Base-by-base conservation (phyloP, 2,113 vertebrate species). In the Galemys pyrenaicus region DNA sequence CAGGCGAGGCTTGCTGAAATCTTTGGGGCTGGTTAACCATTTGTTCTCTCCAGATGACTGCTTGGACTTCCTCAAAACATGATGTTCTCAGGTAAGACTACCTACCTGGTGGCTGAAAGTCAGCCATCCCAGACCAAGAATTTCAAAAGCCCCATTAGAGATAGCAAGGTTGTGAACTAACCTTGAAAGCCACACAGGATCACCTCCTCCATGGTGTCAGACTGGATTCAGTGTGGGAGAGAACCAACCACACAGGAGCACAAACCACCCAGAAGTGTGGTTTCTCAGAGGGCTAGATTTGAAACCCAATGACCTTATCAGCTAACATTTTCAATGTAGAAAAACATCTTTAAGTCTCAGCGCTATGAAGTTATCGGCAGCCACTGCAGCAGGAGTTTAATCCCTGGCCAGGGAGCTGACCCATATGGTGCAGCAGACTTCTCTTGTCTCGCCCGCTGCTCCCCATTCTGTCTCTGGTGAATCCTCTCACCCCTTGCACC, bases 191-290 rank as follows among this genome's bases (percentile, higher is more conserved):
- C 62, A 54, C 83, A 44, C 9, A 22, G 68, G 37, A 35, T 32
- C 54, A 28, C 37, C 56, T 74, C 41, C 15, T 64, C 11, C 32
- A 16, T 30, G 5, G 35, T 3, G 24, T 7, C 37, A 44, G 41
- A 37, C 70, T 19, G 56, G 30, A 49, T 32, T 24, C 37, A 0
- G 10, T 44, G 56, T 62, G 68, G 39, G 19, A 85, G 22, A 19
- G 32, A 1, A 16, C 16, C 39, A 0, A n/a, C n/a, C n/a, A n/a
- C n/a, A n/a, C n/a, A n/a, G n/a, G n/a, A n/a, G n/a, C n/a, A n/a
- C n/a, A 17, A 3, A 11, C 2, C 20, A 19, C 41, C 15, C 16
- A 3, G 12, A 16, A 26, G 10, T 17, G 2, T 10, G 37, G 11
- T 17, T 89, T 9, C 60, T 84, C 24, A 10, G 3, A 28, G 41